A percentile compares a stretch with the other conserved stretches of the same genome.
phyloP scores from a whole-genome alignment of 1,140 invertebrate species.

The Solenopsis invicta region DNA sequence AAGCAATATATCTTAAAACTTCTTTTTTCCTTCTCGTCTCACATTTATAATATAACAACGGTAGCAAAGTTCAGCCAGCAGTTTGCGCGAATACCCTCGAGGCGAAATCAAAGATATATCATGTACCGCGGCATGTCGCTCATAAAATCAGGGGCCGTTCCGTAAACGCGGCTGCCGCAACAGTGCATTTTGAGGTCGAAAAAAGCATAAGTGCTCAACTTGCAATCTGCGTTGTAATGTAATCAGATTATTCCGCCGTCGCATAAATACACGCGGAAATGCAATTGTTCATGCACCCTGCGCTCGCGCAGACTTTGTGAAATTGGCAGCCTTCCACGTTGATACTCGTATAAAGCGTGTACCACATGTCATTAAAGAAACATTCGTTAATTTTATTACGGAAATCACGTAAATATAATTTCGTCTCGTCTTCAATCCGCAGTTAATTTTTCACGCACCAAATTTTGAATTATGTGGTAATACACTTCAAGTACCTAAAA shows the following conservation, averaged over 20 bases:
- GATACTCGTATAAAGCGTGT: background rate
- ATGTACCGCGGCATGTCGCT: conserved; percentile 35
- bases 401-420: background rate
- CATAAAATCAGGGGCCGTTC: conserved; percentile 41
- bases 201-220: conserved; percentile 41
- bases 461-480: conserved; percentile 23
- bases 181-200: conserved; percentile 47
- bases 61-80: conserved; percentile 34
- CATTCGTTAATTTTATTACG: background rate
- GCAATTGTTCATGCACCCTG: conserved; percentile 48
- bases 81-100: conserved; percentile 45
- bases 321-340: conserved; percentile 47
- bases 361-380: conserved; percentile 7
- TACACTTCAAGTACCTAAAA: background rate
- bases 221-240: conserved; percentile 41
- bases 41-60: conserved; percentile 55
- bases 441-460: conserved; percentile 20
- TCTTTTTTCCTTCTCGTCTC: conserved; percentile 30
- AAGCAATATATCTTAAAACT: conserved; percentile 58
- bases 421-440: background rate
- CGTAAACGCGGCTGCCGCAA: conserved; percentile 26
- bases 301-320: conserved; percentile 33
- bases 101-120: conserved; percentile 64
- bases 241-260: conserved; percentile 46
- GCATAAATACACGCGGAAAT: conserved; percentile 51